Base-by-base conservation (phyloP, 2,888 invertebrate genomes). In the Marasmarcha lunaedactyla region DNA sequence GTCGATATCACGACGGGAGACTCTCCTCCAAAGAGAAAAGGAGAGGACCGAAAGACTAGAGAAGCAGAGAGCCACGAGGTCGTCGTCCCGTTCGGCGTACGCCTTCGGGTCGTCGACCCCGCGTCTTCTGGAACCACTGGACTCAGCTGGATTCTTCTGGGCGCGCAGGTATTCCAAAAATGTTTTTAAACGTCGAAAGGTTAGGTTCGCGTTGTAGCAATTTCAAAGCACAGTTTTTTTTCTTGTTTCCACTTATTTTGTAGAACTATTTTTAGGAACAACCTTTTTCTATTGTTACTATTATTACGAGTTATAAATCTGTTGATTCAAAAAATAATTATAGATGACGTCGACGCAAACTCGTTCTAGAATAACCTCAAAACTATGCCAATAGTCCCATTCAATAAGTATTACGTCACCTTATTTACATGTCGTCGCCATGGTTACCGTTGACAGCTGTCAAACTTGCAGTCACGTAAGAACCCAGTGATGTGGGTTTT, bases 81-180 rank as follows among this genome's bases (percentile, higher is more conserved):
- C 91, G 55, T 50, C 78, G 15, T 78, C 79, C n/a, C 64, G 79
- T 35, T 64, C 77, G 5, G 91, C 90, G 41, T 95, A 94, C 81
- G 95, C 95, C 40, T 95, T 95, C 78, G 95, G 95, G 44, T 95
- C 94, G 55, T 95, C 94, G 51, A 95, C 94, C 46, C 95, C 95
- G 46, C 86, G 95, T 47, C 88, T 94, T 84, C 84, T 94, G 57
- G 93, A 94, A 67, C 92, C 93, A 40, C 88, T 90, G 45, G 93
- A 94, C 66, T 89, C 91, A 51, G 89, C 89, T 42, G 88, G 90
- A 49, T 88, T 89, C 59, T 94, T 91, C 85, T 94, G 93, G 94
- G 90, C 92, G 67, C 88, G 94, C 73, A 89, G 89, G 89, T 89
- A 61, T 45, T n/a, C n/a, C 46, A 13, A 20, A 14, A 25, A 25